A percentile compares a stretch with the other conserved stretches of the same genome.
Evolutionary conservation across 2,797 vertebrate genomes (phyloP).

Genomic region (Macroramphosus scolopax): DNA sequence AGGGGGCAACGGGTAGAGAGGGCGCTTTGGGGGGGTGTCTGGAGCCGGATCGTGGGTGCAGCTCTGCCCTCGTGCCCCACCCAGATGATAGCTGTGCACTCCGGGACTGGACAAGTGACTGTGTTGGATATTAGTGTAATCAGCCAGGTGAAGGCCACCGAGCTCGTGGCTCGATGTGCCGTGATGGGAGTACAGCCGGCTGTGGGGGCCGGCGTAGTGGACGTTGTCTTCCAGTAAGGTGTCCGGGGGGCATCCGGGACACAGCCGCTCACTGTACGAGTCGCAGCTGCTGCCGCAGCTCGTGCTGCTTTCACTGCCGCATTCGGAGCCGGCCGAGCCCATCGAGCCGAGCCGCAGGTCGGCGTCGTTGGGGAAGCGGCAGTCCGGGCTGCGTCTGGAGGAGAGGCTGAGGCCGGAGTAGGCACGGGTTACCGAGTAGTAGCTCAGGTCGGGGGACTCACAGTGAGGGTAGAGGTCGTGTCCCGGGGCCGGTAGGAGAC

Average conservation of each 20-base stretch:
- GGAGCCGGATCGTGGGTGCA: constrained; percentile 84
- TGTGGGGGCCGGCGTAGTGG: constrained; percentile 70
- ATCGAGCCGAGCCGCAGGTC: constrained; percentile 83
- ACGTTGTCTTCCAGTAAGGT: constrained; percentile 81
- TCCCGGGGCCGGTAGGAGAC: constrained; percentile 76
- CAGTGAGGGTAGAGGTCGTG: constrained; percentile 89
- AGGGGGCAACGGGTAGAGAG: constrained; percentile 82
- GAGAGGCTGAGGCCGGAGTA: constrained; percentile 86
- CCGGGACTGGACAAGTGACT: constrained; percentile 64
- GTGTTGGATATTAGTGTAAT: constrained; percentile 75
- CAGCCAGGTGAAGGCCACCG: constrained; percentile 44
- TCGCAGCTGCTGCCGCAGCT: constrained; percentile 89
- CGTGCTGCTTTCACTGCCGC: constrained; percentile 90
- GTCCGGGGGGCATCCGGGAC: constrained; percentile 84
- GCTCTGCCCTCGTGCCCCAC: constrained; percentile 78
- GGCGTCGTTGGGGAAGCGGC: constrained; percentile 82
- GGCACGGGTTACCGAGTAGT: constrained; percentile 88
- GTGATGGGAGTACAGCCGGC: constrained; percentile 55
- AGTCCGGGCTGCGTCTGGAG: constrained; percentile 84
- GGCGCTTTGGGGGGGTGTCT: constrained; percentile 84
- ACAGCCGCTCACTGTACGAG: constrained; percentile 83
- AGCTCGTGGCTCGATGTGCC: constrained; percentile 35
- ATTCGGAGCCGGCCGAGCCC: constrained; percentile 83
- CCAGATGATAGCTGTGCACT: constrained; percentile 83
- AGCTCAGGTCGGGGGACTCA: constrained; percentile 89